Conservation (phyloP, 2,113 vertebrate genomes). For the Apteryx mantelli region DNA sequence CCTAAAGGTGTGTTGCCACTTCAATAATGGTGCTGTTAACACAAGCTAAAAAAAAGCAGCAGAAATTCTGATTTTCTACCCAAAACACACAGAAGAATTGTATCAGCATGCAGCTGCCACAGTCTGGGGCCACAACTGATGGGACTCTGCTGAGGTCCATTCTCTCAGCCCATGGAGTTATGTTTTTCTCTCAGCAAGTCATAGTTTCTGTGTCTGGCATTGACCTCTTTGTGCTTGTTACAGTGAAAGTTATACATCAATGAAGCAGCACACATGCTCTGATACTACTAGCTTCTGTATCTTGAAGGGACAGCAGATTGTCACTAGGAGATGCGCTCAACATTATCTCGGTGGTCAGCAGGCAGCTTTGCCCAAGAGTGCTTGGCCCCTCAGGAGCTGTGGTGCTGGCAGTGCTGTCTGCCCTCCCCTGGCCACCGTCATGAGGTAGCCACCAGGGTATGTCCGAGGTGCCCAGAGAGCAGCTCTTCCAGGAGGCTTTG, state of each 20-base stretch:
- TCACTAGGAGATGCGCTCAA: not conserved
- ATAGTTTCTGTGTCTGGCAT: rapidly evolving
- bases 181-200: not conserved
- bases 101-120: not conserved
- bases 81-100: not conserved
- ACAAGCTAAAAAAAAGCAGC: not conserved
- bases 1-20: not conserved
- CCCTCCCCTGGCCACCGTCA: not conserved
- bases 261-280: not conserved
- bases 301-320: not conserved
- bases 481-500: not conserved
- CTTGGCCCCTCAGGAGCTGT: not conserved
- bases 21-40: not conserved
- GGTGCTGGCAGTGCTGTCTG: not conserved
- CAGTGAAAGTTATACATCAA: not conserved
- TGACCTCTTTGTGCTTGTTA: not conserved
- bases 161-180: not conserved
- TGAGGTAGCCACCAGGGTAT: not conserved
- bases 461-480: not conserved
- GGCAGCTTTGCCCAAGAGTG: not conserved
- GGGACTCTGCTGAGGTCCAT: not conserved
- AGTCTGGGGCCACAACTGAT: not conserved
- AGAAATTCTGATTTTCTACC: not conserved
- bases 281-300: not conserved
- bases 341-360: not conserved